A percentile compares a stretch with the other conserved stretches of the same genome.
These are phyloP conservation scores for Atrina japonica DNA, from an alignment of 2,888 invertebrate genomes.

Conservation along the genomic window DNA sequence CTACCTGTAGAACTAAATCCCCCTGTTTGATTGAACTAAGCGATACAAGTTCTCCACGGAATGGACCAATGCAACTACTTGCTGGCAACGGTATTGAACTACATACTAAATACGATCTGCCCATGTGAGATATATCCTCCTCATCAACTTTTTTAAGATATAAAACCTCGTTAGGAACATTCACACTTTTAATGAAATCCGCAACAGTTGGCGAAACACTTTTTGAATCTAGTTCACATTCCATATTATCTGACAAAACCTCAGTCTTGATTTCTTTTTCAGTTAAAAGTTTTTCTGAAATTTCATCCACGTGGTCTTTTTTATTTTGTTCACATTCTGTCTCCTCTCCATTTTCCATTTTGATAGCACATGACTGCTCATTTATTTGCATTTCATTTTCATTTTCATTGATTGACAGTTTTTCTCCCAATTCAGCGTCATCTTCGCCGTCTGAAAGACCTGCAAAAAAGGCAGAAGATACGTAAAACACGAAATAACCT, in stretches of 20 bases:
- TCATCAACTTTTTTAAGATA: conserved; percentile 67
- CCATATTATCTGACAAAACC: neutral
- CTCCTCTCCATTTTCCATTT: conserved; percentile 25
- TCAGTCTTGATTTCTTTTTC: conserved; percentile 1
- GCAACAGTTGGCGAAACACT: neutral
- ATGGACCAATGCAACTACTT: conserved; percentile 72
- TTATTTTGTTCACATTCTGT: conserved; percentile 44
- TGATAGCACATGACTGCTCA: too few species aligned
- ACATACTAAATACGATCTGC: conserved; percentile 67
- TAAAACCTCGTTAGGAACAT: conserved; percentile 68
- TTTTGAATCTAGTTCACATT: conserved; percentile 9
- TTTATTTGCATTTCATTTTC: too few species aligned
- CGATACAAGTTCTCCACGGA: conserved; percentile 66
- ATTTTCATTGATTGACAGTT: conserved; percentile 29
- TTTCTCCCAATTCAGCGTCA: conserved; percentile 32
- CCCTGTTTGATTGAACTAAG: conserved; percentile 68
- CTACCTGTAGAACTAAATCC: conserved; percentile 70
- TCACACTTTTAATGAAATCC: conserved; percentile 61
- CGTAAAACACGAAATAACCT: neutral
- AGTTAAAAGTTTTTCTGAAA: neutral
- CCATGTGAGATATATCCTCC: conserved; percentile 60
- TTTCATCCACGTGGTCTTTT: conserved; percentile 23
- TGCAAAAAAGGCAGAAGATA: conserved; percentile 35
- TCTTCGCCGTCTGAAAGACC: conserved; percentile 60
- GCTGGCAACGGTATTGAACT: conserved; percentile 65